Evolutionary conservation across 2,113 vertebrate genomes (phyloP).

Genomic region (Empidonax traillii): DNA sequence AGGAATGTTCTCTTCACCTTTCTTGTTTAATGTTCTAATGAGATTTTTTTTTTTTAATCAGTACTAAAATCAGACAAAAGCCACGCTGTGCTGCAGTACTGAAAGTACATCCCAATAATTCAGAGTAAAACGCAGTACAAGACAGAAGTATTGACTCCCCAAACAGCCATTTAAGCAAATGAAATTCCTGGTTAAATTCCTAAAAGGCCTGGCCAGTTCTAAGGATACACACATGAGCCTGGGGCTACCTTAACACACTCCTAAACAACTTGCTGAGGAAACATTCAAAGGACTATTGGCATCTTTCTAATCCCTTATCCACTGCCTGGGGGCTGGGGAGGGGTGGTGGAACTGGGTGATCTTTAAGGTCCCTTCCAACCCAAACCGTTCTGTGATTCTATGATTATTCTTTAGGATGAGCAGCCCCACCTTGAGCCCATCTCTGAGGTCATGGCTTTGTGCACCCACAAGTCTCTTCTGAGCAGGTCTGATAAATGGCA

Average conservation of each 20-base stretch:
- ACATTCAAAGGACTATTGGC: not conserved
- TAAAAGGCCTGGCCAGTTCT: not conserved
- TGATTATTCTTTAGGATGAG: not conserved
- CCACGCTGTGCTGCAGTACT: not conserved
- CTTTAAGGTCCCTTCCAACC: not conserved
- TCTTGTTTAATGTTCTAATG: not conserved
- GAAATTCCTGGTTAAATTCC: not conserved
- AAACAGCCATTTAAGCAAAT: not conserved
- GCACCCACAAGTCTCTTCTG: not conserved
- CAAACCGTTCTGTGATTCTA: not conserved
- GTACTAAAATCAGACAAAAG: not conserved
- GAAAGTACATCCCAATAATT: not conserved
- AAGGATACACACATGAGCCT: not conserved
- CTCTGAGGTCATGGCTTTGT: not conserved
- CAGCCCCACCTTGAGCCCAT: not conserved
- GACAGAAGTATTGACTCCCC: not conserved
- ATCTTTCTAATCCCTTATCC: not conserved
- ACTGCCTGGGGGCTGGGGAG: not conserved
- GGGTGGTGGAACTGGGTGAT: not conserved
- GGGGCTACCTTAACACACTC: not conserved
- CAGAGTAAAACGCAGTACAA: not conserved
- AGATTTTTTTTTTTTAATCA: not conserved
- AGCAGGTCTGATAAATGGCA: not conserved
- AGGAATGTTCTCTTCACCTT: not conserved
- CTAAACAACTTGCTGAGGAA: not conserved